These are phyloP conservation scores for Cenopis cana DNA, from an alignment of 2,888 invertebrate genomes.

Conservation along the genomic window DNA sequence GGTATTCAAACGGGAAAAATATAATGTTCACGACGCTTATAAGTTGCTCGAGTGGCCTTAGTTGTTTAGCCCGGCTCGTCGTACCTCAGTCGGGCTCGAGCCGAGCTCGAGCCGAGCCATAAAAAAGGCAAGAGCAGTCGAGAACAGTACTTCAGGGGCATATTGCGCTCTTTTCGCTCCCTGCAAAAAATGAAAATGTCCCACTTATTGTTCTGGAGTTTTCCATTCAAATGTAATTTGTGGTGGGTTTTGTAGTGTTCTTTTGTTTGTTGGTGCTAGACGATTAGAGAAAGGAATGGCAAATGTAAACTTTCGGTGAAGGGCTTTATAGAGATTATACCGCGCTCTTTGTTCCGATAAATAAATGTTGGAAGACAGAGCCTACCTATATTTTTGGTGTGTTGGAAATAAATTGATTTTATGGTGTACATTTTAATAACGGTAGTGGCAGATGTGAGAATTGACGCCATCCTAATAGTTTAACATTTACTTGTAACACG, in stretches of 20 bases:
- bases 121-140: conserved; percentile 62
- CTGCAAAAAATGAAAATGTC: conserved; percentile 58
- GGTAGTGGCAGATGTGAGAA: no score
- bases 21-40: conserved; percentile 53
- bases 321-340: not conserved
- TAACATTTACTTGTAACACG: no score
- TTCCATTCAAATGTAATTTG: conserved; percentile 60
- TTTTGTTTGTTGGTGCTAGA: conserved; percentile 25
- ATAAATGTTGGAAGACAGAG: not conserved
- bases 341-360: not conserved
- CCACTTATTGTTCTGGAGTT: conserved; percentile 56
- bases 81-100: conserved; percentile 49
- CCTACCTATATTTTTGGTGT: not conserved
- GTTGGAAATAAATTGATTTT: no score
- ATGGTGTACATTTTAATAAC: no score
- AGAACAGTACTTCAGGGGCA: conserved; percentile 59
- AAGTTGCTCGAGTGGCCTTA: conserved; percentile 66
- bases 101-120: conserved; percentile 54
- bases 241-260: conserved; percentile 34
- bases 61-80: conserved; percentile 68
- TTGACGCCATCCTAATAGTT: no score
- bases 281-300: conserved; percentile 9
- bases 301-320: not conserved
- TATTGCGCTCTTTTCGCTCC: conserved; percentile 67
- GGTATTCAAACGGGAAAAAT: conserved; percentile 47